Evolutionary conservation across 2,888 invertebrate genomes (phyloP).

Genomic region (Herminia tarsipennalis): DNA sequence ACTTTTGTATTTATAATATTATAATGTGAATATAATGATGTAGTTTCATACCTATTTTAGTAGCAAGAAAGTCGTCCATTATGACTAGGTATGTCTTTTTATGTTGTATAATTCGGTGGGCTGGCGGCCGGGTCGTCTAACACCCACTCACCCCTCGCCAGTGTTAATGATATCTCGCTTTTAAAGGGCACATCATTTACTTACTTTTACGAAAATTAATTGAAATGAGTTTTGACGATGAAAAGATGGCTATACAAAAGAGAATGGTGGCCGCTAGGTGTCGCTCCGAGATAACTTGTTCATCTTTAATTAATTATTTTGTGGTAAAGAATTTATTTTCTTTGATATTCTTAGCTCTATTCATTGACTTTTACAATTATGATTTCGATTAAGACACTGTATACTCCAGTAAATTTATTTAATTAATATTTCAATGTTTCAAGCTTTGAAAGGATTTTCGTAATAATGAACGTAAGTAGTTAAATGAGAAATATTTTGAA

Average conservation of each 20-base stretch:
- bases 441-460: conserved; percentile 17
- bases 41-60: no score
- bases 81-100: conserved; percentile 13
- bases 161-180: conserved; percentile 85
- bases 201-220: conserved; percentile 84
- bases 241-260: conserved; percentile 83
- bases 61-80: no score
- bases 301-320: conserved; percentile 83
- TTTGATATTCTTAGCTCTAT: conserved; percentile 69
- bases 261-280: conserved; percentile 79
- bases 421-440: conserved; percentile 25
- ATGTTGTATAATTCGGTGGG: conserved; percentile 18
- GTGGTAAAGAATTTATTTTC: conserved; percentile 77
- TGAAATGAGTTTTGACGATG: conserved; percentile 85
- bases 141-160: conserved; percentile 51
- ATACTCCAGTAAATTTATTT: conserved; percentile 40
- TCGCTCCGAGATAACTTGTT: conserved; percentile 82
- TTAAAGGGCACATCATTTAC: conserved; percentile 84
- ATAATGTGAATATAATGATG: no score
- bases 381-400: conserved; percentile 69
- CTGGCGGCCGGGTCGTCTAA: conserved; percentile 22
- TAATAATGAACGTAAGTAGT: not conserved
- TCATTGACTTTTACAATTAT: conserved; percentile 66
- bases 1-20: no score
- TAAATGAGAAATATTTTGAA: no score